Conservation (phyloP, 2,888 invertebrate genomes). For the Sarcophaga subvicina region DNA sequence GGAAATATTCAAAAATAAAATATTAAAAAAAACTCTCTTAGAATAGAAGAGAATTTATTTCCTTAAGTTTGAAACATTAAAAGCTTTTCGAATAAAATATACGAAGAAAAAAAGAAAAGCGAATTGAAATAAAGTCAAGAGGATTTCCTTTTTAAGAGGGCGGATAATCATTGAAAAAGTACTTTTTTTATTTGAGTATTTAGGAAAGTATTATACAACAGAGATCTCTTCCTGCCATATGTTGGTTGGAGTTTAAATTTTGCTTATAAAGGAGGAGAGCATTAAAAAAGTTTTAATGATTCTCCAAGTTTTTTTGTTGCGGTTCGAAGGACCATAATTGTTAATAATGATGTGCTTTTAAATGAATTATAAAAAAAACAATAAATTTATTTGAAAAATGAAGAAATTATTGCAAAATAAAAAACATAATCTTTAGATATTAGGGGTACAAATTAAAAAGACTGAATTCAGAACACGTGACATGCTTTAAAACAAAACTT, state of each 20-base stretch:
- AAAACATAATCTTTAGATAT: no score
- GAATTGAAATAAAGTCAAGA: conserved; percentile 10
- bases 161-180: conserved; percentile 3
- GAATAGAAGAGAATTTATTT: conserved; percentile 1
- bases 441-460: no score
- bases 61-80: conserved; percentile 51
- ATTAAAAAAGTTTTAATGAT: conserved; percentile 16
- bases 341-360: no score
- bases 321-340: conserved; percentile 10
- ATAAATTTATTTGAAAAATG: no score
- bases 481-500: no score
- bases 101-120: background rate
- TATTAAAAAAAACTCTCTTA: background rate
- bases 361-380: no score
- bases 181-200: no score
- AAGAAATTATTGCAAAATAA: no score
- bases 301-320: background rate
- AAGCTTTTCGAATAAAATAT: background rate
- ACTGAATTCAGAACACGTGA: no score
- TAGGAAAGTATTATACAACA: no score
- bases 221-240: no score
- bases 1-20: no score
- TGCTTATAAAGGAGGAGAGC: background rate
- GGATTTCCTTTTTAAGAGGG: background rate
- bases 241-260: conserved; percentile 2